Percentiles rank a stretch among this genome's conserved stretches.
These are phyloP conservation scores for Beris chalybata DNA, from an alignment of 2,888 invertebrate species.

Conservation along the genomic window DNA sequence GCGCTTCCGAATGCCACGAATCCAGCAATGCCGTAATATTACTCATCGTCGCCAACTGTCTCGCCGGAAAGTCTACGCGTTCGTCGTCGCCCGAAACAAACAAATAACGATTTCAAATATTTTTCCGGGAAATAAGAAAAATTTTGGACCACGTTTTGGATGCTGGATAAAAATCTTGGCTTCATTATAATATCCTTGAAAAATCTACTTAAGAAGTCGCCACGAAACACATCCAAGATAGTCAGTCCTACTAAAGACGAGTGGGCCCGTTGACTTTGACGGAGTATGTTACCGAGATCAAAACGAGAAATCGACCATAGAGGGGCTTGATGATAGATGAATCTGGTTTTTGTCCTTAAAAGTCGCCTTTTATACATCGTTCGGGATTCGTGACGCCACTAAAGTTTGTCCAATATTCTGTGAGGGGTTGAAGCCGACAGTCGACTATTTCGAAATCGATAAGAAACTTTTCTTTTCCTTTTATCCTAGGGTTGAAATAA, in stretches of 20 bases:
- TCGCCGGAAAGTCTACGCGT: constrained; percentile 31
- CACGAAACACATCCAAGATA: constrained; percentile 2
- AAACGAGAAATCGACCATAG: not conserved
- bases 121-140: not conserved
- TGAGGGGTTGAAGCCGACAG: not conserved
- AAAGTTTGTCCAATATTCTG: not conserved
- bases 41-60: constrained; percentile 35
- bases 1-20: constrained; percentile 7
- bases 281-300: not conserved
- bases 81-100: not conserved
- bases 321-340: constrained; percentile 15
- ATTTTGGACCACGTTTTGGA: not conserved
- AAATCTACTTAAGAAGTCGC: constrained; percentile 18
- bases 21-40: not conserved
- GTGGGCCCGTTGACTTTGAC: not conserved
- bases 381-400: constrained; percentile 22
- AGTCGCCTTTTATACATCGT: constrained; percentile 1
- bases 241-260: not conserved
- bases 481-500: constrained; percentile 2
- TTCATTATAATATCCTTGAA: constrained; percentile 17
- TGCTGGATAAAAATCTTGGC: not conserved
- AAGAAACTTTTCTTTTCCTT: constrained; percentile 2
- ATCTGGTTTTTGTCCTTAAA: constrained; percentile 2
- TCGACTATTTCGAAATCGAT: not conserved
- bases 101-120: constrained; percentile 7